Percentiles rank a stretch among this genome's conserved stretches.
Conservation (phyloP, 2,888 invertebrate genomes). For the Apamea epomidion region DNA sequence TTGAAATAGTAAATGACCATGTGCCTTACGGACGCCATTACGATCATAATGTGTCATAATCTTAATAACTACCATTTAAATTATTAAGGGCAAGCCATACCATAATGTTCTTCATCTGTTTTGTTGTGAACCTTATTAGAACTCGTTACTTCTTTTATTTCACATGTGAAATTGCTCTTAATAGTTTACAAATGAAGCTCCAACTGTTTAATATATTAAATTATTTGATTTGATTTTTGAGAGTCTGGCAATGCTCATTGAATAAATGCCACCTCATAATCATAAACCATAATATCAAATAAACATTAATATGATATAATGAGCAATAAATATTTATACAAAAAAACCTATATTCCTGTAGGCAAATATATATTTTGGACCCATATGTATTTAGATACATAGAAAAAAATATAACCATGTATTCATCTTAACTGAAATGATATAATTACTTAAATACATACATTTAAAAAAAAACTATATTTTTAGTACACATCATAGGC, state of each 20-base stretch:
- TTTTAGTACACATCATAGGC: not conserved
- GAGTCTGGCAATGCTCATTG: conserved; percentile 87
- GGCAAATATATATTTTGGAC: conserved; percentile 40
- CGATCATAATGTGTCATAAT: conserved; percentile 25
- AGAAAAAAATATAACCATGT: conserved; percentile 16
- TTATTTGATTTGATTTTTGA: conserved; percentile 63
- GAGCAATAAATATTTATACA: conserved; percentile 47
- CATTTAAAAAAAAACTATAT: not conserved
- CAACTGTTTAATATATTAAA: conserved; percentile 66
- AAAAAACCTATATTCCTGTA: conserved; percentile 45
- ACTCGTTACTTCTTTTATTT: not conserved
- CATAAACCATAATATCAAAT: conserved; percentile 64
- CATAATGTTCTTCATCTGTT: not conserved
- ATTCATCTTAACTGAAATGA: conserved; percentile 15
- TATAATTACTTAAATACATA: conserved; percentile 19
- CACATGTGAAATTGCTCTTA: conserved; percentile 30
- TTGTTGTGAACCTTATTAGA: not conserved
- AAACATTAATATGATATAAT: conserved; percentile 16
- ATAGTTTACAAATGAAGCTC: conserved; percentile 40
- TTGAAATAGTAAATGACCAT: not conserved
- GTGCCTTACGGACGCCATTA: not conserved
- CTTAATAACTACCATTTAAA: conserved; percentile 8
- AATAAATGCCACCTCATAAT: conserved; percentile 80
- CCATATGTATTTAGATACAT: conserved; percentile 33
- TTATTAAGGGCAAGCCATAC: conserved; percentile 36